Conservation (phyloP, 2,113 vertebrate species). For the Apistogramma diplotaenia region DNA sequence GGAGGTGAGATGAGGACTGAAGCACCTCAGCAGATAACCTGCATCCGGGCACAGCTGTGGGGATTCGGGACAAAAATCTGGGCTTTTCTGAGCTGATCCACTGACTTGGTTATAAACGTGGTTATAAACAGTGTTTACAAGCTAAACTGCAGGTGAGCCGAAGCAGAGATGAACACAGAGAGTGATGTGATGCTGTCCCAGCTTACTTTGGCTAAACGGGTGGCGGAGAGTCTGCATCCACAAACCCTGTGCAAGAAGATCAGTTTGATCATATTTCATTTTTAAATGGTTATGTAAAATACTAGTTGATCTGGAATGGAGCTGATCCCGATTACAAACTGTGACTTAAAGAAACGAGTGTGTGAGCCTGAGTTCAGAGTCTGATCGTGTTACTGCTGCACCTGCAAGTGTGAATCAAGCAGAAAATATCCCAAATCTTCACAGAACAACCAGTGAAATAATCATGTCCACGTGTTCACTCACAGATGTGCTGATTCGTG, state of each 20-base stretch:
- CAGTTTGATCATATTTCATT: too few relatives aligned
- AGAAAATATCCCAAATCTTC: rapidly evolving
- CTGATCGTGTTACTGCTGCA: background rate
- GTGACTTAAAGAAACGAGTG: too few relatives aligned
- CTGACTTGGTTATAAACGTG: background rate
- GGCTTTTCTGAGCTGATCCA: too few relatives aligned
- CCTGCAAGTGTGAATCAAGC: background rate
- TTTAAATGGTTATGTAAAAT: background rate
- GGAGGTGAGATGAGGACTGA: too few relatives aligned
- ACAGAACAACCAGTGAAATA: background rate
- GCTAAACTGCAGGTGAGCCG: background rate
- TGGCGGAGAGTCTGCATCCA: background rate
- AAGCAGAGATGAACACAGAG: background rate
- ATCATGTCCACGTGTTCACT: rapidly evolving
- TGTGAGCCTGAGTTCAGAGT: rapidly evolving
- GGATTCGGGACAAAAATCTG: background rate
- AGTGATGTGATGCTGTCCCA: background rate
- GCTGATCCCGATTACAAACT: background rate
- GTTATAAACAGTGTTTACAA: background rate
- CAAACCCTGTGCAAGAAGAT: too few relatives aligned
- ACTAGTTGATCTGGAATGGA: rapidly evolving
- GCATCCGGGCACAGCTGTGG: background rate
- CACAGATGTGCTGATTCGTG: background rate
- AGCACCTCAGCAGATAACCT: background rate
- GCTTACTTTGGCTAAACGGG: background rate